Conservation (phyloP, 2,113 vertebrate species). For the Sylvia atricapilla region DNA sequence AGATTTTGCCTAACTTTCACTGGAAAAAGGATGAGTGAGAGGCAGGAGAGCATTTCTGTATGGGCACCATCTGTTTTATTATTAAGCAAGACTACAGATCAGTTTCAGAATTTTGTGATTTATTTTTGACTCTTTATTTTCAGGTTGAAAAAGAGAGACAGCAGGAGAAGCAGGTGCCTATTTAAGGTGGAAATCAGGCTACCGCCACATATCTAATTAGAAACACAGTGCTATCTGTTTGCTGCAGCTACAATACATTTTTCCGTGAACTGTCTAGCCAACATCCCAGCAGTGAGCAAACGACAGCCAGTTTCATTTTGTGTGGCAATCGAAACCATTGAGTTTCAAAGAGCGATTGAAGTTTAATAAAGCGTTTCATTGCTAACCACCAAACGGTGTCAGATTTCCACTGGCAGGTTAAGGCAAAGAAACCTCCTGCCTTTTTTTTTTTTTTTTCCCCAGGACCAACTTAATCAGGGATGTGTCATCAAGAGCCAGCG, state of each 20-base stretch:
- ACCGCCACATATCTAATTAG: neutral
- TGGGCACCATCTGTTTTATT: neutral
- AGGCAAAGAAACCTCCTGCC: constrained; percentile 63
- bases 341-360: constrained; percentile 62
- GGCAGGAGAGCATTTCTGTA: neutral
- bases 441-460: constrained; percentile 19
- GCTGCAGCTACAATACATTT: neutral
- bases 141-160: neutral
- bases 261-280: constrained; percentile 3
- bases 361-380: constrained; percentile 71
- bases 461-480: constrained; percentile 60
- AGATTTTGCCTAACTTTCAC: neutral
- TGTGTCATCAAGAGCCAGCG: constrained; percentile 52
- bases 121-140: neutral
- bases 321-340: constrained; percentile 79
- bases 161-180: neutral
- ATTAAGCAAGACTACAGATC: neutral
- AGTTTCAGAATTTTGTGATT: neutral
- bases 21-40: neutral
- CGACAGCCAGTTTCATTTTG: constrained; percentile 57
- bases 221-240: neutral
- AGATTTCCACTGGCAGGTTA: constrained; percentile 70
- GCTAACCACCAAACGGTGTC: constrained; percentile 67
- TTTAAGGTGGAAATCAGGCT: neutral
- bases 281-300: constrained; percentile 31